Conservation (phyloP, 2,113 vertebrate species). For the Fulmarus glacialis region DNA sequence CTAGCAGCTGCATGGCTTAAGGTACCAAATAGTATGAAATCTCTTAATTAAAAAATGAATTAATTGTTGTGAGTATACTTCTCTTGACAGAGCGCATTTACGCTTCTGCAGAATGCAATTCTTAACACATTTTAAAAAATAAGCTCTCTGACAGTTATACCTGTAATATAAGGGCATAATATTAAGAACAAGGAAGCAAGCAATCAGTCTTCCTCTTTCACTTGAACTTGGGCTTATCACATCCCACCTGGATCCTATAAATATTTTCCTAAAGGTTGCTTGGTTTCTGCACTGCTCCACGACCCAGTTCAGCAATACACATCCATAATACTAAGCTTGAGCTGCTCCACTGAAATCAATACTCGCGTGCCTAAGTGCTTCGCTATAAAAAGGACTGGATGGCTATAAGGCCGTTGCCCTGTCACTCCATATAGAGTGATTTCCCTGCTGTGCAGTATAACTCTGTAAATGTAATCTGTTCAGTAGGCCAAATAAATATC, state of each 20-base stretch:
- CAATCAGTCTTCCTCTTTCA: not conserved
- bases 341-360: conserved; percentile 23
- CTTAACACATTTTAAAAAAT: not conserved
- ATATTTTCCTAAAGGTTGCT: conserved; percentile 27
- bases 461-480: conserved; percentile 11
- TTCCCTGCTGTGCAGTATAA: conserved; percentile 32
- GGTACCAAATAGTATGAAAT: conserved; percentile 15
- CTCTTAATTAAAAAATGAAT: conserved; percentile 66
- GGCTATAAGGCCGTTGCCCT: not conserved
- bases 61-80: conserved; percentile 13
- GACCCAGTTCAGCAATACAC: not conserved
- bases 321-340: conserved; percentile 4
- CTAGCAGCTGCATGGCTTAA: conserved; percentile 54
- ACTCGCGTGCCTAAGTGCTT: not conserved
- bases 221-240: not conserved
- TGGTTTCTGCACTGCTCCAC: not conserved
- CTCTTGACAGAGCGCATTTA: not conserved
- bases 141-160: not conserved
- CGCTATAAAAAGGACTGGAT: not conserved
- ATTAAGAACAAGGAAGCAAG: not conserved
- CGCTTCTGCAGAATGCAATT: not conserved
- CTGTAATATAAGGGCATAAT: not conserved
- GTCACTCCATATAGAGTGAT: not conserved
- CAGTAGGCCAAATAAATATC: conserved; percentile 15
- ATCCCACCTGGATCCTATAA: conserved; percentile 21